Evolutionary conservation across 2,113 vertebrate species (phyloP), one percentile per base, ranked within the genome.

Genomic region (Philantomba maxwellii): DNA sequence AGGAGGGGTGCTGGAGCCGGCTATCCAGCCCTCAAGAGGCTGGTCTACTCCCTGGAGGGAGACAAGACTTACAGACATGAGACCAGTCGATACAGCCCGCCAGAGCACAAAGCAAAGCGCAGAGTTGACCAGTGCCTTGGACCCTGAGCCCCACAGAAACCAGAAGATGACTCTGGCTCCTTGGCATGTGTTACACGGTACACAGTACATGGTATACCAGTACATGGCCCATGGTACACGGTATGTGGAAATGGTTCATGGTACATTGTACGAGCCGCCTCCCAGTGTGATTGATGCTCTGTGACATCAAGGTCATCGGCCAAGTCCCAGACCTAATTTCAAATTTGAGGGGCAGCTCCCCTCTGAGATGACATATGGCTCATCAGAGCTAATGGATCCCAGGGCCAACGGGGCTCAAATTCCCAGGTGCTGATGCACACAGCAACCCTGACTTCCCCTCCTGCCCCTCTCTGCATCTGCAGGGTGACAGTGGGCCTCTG

Each of bases 241-340:
- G 75, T 33, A 45, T 33, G 6, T 57, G 47, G 28, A 43, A 23
- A 39, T 70, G 66, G 66, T 39, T 70, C 19, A 6, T 17, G n/a
- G 47, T 2, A 13, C 23, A 13, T 1, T 2, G 64, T 17, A 11
- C 7, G 0, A 45, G 66, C 82, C 26, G 1, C 43, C 21, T 70
- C 17, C 36, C 28, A 2, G 33, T 33, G 25, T 82, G 93, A 89
- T 6, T 81, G 91, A 96, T 85, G 30, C 13, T 75, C 73, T 51
- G 47, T 93, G 95, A 92, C 95, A 93, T 62, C 66, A 62, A 94
- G 87, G 96, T 91, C 64, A 17, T 17, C 4, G n/a, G 51, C 64
- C 86, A 39, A n/a, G 93, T 51, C 95, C 47, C 93, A 81, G 53
- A 80, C 55, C 91, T 95, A 93, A 96, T 53, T 96, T 95, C 73